phyloP scores from a whole-genome alignment of 2,888 invertebrate species.

The Scelioninae gen. 1 region DNA sequence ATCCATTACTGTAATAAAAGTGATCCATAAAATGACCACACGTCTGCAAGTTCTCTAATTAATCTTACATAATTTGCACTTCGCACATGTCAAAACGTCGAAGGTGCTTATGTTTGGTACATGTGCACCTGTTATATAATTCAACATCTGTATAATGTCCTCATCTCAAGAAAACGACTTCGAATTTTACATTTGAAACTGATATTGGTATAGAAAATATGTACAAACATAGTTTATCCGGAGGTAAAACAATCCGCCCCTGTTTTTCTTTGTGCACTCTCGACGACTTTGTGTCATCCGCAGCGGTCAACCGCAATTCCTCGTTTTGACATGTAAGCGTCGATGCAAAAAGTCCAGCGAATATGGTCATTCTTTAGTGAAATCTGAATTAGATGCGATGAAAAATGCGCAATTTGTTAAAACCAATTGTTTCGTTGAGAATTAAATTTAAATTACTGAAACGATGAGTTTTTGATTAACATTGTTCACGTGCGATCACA shows the following conservation, averaged over 20 bases:
- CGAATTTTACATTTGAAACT: slow-evolving; percentile 3
- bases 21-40: slow-evolving; percentile 6
- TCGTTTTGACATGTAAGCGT: slow-evolving; percentile 11
- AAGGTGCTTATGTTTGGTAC: slow-evolving; percentile 9
- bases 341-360: background rate
- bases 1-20: background rate
- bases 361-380: background rate
- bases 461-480: background rate
- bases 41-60: background rate
- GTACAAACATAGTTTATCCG: background rate
- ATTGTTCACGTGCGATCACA: background rate
- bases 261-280: slow-evolving; percentile 6
- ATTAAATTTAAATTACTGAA: background rate
- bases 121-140: slow-evolving; percentile 1
- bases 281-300: slow-evolving; percentile 69
- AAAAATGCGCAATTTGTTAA: background rate
- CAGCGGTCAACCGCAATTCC: slow-evolving; percentile 44
- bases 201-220: slow-evolving; percentile 2
- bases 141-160: background rate
- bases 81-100: slow-evolving; percentile 8
- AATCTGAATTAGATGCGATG: background rate
- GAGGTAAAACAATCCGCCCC: slow-evolving; percentile 5
- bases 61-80: slow-evolving; percentile 6
- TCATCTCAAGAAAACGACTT: background rate
- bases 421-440: background rate